A percentile compares a stretch with the other conserved stretches of the same genome.
Evolutionary conservation across 2,797 vertebrate species (phyloP).

Genomic region (Chaunax sp.): DNA sequence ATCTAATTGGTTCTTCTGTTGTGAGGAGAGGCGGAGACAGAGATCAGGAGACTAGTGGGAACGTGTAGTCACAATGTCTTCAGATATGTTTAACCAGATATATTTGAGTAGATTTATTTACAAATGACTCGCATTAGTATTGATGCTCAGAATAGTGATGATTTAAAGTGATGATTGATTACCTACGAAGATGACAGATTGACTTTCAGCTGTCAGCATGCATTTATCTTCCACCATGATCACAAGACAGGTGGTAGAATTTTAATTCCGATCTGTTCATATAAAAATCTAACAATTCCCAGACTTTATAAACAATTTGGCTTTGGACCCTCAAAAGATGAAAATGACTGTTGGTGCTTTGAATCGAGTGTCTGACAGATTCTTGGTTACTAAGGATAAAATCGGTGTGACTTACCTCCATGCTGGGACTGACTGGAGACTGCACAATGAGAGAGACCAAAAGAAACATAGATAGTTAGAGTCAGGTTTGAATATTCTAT

Average conservation of each 20-base stretch:
- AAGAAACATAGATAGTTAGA: not conserved
- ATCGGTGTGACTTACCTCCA: constrained; percentile 87
- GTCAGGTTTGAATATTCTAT: rapidly evolving
- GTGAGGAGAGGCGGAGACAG: constrained; percentile 1
- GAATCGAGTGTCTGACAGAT: not conserved
- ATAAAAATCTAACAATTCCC: too few species aligned
- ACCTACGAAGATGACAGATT: too few species aligned
- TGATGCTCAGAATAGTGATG: not conserved
- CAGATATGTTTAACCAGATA: too few species aligned
- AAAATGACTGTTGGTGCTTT: too few species aligned
- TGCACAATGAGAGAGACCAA: constrained; percentile 52
- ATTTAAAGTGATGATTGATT: too few species aligned
- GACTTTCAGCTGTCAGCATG: too few species aligned
- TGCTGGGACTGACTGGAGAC: constrained; percentile 92
- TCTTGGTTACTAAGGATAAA: not conserved
- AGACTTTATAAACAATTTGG: too few species aligned
- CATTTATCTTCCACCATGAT: too few species aligned
- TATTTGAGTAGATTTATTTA: too few species aligned
- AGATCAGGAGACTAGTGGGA: not conserved
- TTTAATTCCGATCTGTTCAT: too few species aligned
- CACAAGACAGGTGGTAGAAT: too few species aligned
- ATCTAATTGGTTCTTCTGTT: constrained; percentile 91
- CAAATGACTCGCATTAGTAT: not conserved
- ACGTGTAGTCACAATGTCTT: not conserved
- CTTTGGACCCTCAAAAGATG: too few species aligned